phyloP scores from a whole-genome alignment of 2,113 vertebrate species.

The Noturus placidus region DNA sequence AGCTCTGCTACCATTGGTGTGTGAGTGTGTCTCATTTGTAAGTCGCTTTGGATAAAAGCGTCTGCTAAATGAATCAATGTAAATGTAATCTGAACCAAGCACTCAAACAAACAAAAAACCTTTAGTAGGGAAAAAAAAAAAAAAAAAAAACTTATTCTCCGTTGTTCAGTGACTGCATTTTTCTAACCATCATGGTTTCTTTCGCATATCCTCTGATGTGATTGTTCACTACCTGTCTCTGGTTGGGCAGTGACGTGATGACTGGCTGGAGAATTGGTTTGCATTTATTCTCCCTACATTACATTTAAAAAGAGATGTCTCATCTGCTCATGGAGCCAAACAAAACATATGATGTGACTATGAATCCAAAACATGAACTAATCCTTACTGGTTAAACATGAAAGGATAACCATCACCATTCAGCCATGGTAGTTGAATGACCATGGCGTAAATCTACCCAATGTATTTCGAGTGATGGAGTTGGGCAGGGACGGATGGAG shows the following conservation, averaged over 20 bases:
- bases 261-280: background rate
- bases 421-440: background rate
- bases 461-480: background rate
- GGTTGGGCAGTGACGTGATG: background rate
- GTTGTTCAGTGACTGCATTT: background rate
- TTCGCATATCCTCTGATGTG: background rate
- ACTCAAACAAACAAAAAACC: too few species aligned
- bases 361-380: background rate
- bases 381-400: background rate
- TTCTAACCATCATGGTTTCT: background rate
- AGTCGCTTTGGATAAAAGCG: too few species aligned
- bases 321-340: background rate
- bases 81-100: background rate
- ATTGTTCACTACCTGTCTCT: background rate
- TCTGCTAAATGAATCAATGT: too few species aligned
- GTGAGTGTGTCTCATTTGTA: too few species aligned
- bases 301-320: background rate
- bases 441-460: background rate
- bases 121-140: too few species aligned
- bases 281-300: background rate
- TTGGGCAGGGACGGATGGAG: background rate
- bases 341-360: background rate
- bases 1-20: too few species aligned
- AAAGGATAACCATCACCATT: background rate
- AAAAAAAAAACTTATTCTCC: too few species aligned